Percentiles rank a stretch among this genome's conserved stretches.
phyloP scores from a whole-genome alignment of 2,113 vertebrate species.

The Ceyx melanurus region DNA sequence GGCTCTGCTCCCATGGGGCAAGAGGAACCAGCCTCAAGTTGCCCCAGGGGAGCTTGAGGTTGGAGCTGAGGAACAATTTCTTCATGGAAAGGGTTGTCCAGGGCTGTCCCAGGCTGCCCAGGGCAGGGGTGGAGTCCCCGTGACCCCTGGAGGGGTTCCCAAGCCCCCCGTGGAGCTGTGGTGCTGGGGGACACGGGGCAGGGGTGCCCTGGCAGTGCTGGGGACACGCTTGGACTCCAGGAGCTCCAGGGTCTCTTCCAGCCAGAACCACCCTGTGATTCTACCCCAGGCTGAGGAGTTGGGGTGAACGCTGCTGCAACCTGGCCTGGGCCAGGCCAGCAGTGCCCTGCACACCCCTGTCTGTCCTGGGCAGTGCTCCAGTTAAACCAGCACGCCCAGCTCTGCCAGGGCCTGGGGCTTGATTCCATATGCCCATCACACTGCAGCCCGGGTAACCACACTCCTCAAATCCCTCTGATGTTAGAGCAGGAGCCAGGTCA shows the following conservation, averaged over 20 bases:
- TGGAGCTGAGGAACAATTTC: too few relatives aligned
- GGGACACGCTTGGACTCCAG: not conserved
- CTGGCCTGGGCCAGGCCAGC: fast-evolving
- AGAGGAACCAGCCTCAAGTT: too few relatives aligned
- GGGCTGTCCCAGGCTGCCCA: too few relatives aligned
- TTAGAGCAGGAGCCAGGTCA: not conserved
- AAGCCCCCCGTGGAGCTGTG: not conserved
- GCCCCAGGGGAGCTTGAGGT: too few relatives aligned
- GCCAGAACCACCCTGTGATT: not conserved
- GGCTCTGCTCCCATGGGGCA: too few relatives aligned
- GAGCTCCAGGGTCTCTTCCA: not conserved
- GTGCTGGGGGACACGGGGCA: not conserved
- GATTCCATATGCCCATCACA: not conserved
- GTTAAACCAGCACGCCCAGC: fast-evolving
- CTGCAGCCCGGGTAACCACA: not conserved
- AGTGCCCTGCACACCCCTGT: fast-evolving
- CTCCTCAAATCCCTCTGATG: slow-evolving; percentile 20
- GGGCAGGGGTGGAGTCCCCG: too few relatives aligned
- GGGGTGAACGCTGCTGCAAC: not conserved
- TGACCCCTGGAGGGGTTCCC: not conserved
- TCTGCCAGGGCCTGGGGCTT: not conserved
- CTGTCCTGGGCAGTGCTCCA: fast-evolving
- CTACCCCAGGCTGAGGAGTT: fast-evolving
- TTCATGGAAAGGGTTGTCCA: too few relatives aligned
- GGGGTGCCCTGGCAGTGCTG: not conserved